Percentiles rank a stretch among this genome's conserved stretches.
Conservation (phyloP, 2,113 vertebrate species). For the Triplophysa rosa region DNA sequence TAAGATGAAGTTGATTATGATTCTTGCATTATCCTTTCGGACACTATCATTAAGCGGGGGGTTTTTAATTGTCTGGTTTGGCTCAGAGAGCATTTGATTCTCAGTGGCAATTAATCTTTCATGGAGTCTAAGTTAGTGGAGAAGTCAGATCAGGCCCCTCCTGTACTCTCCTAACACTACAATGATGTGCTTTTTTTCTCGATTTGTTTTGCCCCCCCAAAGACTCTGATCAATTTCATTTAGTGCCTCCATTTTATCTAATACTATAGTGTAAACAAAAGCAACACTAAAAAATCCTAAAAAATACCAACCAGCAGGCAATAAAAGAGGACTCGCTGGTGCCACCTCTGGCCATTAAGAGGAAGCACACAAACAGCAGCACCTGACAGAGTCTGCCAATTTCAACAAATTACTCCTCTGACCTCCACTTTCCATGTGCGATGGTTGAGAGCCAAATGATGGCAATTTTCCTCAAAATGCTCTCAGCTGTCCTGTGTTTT, state of each 20-base stretch:
- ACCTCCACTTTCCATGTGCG: slow-evolving; percentile 35
- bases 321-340: slow-evolving; percentile 4
- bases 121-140: slow-evolving; percentile 43
- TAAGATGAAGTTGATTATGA: slow-evolving; percentile 41
- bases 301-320: slow-evolving; percentile 26
- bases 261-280: slow-evolving; percentile 42
- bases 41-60: slow-evolving; percentile 50
- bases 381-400: slow-evolving; percentile 15
- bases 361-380: slow-evolving; percentile 8
- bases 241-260: slow-evolving; percentile 11
- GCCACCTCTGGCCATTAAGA: slow-evolving; percentile 39
- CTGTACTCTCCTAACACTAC: slow-evolving; percentile 7
- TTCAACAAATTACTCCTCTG: slow-evolving; percentile 40
- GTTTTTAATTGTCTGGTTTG: slow-evolving; percentile 53
- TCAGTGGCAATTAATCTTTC: slow-evolving; percentile 52
- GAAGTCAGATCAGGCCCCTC: slow-evolving; percentile 43
- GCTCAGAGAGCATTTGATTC: slow-evolving; percentile 45
- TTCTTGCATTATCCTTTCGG: slow-evolving; percentile 46
- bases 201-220: not conserved
- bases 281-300: not conserved
- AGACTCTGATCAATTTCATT: slow-evolving; percentile 9
- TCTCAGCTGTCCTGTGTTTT: slow-evolving; percentile 20
- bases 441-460: slow-evolving; percentile 33
- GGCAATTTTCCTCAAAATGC: slow-evolving; percentile 12
- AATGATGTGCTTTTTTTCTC: slow-evolving; percentile 12